Base-by-base conservation (phyloP, 2,113 vertebrate species). In the Gyps fulvus region DNA sequence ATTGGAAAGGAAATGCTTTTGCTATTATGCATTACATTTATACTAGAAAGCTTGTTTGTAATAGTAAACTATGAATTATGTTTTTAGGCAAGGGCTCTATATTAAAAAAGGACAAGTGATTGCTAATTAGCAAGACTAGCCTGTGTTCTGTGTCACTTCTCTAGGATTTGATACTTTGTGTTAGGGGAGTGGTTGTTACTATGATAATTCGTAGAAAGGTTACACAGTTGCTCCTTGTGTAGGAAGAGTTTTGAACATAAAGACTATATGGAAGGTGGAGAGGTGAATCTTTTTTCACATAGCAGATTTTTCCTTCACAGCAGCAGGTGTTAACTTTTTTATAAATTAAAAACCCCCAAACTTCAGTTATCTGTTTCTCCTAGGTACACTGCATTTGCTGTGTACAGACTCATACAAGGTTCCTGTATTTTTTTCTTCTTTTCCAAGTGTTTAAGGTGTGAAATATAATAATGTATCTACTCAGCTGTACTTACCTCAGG, bases 11-110 rank as follows among this genome's bases (percentile, higher is more conserved):
- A 61, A 67, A 34, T 34, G 5, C 9, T 16, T 74, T 57, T 90
- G 43, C 29, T 89, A 0, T 63, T 52, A 12, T 4, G 15, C 7
- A 3, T 62, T 52, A 8, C 2, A 4, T 34, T 31, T 52, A 4
- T 52, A 17, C 43, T 36, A 29, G 57, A 69, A 67, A 34, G 10
- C 27, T 86, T 86, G 12, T 85, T 82, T 83, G 29, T 65, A 59
- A 15, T 31, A 83, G 19, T 77, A n/a, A 40, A 45, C 19, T 71
- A 26, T 62, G 21, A 82, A 22, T 86, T 61, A 16, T 16, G 5
- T 67, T 71, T 71, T 80, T 42, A 62, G 61, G 17, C 42, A 85
- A 82, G 32, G n/a, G 22, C 27, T 67, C 16, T 71, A 3, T 36
- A 16, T 73, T 78, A 55, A 45, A 70, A 42, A 82, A 61, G 10